A percentile compares a stretch with the other conserved stretches of the same genome.
phyloP scores from a whole-genome alignment of 2,888 invertebrate species.

The Pachliopta kotzebuea region DNA sequence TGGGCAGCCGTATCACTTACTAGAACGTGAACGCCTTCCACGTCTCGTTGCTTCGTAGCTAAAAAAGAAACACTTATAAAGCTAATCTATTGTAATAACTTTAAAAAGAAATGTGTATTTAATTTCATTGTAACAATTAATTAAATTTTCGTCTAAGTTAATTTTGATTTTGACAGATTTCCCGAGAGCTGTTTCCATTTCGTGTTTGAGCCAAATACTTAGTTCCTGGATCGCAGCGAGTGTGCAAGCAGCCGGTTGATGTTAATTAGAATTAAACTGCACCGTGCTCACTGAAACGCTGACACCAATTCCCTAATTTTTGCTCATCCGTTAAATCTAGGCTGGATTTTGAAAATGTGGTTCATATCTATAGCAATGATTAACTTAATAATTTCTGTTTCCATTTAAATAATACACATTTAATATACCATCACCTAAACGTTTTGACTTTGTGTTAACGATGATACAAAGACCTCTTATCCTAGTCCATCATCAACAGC shows the following conservation, averaged over 20 bases:
- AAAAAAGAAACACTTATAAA: too few relatives aligned
- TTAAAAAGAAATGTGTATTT: background rate
- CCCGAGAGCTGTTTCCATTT: background rate
- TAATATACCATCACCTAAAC: too few relatives aligned
- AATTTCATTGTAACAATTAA: background rate
- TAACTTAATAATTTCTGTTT: background rate
- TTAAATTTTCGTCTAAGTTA: background rate
- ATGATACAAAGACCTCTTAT: too few relatives aligned
- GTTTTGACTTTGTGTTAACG: too few relatives aligned
- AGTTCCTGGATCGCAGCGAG: background rate
- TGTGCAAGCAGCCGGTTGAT: background rate
- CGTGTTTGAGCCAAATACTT: background rate
- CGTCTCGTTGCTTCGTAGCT: too few relatives aligned
- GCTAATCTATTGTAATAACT: background rate
- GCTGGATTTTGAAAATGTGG: background rate
- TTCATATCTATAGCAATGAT: background rate
- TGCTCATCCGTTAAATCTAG: background rate
- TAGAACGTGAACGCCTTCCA: too few relatives aligned
- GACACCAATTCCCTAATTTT: background rate
- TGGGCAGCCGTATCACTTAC: too few relatives aligned
- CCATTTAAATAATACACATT: too few relatives aligned
- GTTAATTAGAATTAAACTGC: constrained; percentile 5
- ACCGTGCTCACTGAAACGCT: background rate
- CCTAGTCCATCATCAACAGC: too few relatives aligned
- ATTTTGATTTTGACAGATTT: background rate